Evolutionary conservation across 2,797 vertebrate genomes (phyloP).

Genomic region (Sebastes elongatus): DNA sequence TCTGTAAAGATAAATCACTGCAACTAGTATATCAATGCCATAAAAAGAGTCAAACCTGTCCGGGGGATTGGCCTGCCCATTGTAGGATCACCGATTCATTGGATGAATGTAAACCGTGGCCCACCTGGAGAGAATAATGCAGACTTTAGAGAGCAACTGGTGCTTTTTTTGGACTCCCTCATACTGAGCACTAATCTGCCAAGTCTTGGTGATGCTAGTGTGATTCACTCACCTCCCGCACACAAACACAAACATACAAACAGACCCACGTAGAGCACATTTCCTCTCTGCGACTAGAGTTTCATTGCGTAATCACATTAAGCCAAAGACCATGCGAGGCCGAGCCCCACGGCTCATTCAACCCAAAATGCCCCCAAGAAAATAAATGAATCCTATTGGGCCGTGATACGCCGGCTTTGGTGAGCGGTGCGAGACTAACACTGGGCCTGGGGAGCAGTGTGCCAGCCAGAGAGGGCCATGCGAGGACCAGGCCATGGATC

Average conservation of each 20-base stretch:
- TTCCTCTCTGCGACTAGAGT: slow-evolving; percentile 28
- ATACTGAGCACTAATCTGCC: slow-evolving; percentile 46
- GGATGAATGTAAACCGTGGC: slow-evolving; percentile 86
- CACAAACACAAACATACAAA: slow-evolving; percentile 58
- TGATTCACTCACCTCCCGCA: slow-evolving; percentile 53
- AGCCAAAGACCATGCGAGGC: slow-evolving; percentile 48
- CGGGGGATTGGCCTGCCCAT: slow-evolving; percentile 83
- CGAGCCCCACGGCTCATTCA: slow-evolving; percentile 30
- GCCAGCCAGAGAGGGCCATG: slow-evolving; percentile 56
- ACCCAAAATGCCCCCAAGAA: slow-evolving; percentile 38
- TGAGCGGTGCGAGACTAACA: slow-evolving; percentile 42
- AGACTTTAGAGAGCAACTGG: slow-evolving; percentile 46
- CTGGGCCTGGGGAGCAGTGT: slow-evolving; percentile 25
- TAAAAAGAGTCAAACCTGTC: slow-evolving; percentile 74
- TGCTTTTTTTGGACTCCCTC: slow-evolving; percentile 48
- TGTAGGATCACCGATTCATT: slow-evolving; percentile 89
- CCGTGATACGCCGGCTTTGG: slow-evolving; percentile 34
- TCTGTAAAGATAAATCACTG: neutral
- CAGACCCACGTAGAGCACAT: slow-evolving; percentile 47
- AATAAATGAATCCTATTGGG: slow-evolving; percentile 50
- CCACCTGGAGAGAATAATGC: slow-evolving; percentile 82
- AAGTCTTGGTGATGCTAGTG: slow-evolving; percentile 49
- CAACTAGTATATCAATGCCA: neutral
- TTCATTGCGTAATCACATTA: slow-evolving; percentile 58
- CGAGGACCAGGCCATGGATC: slow-evolving; percentile 59